Conservation (phyloP, 1,140 invertebrate species). For the Phthorimaea operculella region DNA sequence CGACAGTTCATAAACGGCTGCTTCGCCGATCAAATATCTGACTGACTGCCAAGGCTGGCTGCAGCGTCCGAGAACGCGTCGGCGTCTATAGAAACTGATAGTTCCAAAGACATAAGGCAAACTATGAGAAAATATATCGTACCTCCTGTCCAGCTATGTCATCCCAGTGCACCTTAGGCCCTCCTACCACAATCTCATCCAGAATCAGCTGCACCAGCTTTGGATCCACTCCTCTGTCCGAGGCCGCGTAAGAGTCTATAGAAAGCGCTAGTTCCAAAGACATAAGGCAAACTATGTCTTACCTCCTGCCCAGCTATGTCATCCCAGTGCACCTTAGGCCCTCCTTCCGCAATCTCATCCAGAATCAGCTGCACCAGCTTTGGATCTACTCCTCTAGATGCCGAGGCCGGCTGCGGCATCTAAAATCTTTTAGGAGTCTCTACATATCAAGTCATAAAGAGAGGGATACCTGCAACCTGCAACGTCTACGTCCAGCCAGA, state of each 20-base stretch:
- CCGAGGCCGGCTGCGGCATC: slow-evolving; percentile 57
- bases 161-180: slow-evolving; percentile 88
- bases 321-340: slow-evolving; percentile 86
- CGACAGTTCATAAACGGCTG: no score
- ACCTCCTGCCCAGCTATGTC: slow-evolving; percentile 92
- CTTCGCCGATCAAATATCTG: no score
- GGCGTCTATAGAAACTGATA: no score
- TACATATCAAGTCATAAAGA: slow-evolving; percentile 88
- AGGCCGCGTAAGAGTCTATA: slow-evolving; percentile 64
- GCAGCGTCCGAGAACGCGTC: no score
- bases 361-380: slow-evolving; percentile 83
- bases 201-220: slow-evolving; percentile 86
- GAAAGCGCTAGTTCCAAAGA: no score
- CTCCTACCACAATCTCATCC: slow-evolving; percentile 81
- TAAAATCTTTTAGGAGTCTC: slow-evolving; percentile 64
- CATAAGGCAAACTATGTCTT: no score
- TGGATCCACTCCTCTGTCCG: slow-evolving; percentile 83
- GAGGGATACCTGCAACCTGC: slow-evolving; percentile 82
- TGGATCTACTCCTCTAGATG: slow-evolving; percentile 84
- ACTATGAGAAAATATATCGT: no score
- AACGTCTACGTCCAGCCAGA: slow-evolving; percentile 79
- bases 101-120: no score
- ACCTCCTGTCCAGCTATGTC: no score
- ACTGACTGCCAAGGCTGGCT: slow-evolving; percentile 69
- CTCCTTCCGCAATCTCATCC: slow-evolving; percentile 80